phyloP scores from a whole-genome alignment of 2,113 vertebrate genomes.

The Leuciscus idus region DNA sequence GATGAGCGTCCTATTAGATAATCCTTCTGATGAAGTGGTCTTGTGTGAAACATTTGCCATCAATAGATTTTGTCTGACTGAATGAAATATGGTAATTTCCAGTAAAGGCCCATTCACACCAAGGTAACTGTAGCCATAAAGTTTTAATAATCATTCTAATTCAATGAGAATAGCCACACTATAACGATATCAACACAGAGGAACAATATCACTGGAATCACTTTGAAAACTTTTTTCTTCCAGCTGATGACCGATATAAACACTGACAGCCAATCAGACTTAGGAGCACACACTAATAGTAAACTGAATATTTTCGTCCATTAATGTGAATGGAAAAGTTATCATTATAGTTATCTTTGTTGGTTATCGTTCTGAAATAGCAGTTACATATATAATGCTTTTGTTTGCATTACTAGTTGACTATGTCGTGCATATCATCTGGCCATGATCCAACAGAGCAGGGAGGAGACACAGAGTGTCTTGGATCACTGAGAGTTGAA shows the following conservation, averaged over 20 bases:
- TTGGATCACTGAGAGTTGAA: conserved; percentile 56
- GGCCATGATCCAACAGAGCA: conserved; percentile 22
- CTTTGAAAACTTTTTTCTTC: background rate
- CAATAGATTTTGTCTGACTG: conserved; percentile 15
- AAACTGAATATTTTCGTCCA: background rate
- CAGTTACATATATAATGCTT: background rate
- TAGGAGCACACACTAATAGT: background rate
- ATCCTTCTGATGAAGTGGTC: background rate
- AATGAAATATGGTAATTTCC: conserved; percentile 20
- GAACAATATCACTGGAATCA: background rate
- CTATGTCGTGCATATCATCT: conserved; percentile 12
- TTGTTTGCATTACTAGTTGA: conserved; percentile 16
- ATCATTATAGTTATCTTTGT: background rate
- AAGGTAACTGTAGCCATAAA: background rate
- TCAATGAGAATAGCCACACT: background rate
- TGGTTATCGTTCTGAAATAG: background rate
- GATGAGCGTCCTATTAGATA: background rate
- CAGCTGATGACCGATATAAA: background rate
- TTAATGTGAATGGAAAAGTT: background rate
- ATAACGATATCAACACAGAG: background rate
- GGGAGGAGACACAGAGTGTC: conserved; percentile 19
- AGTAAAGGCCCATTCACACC: background rate
- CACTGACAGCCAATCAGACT: background rate
- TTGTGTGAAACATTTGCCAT: background rate
- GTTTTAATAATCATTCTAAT: background rate